Base-by-base conservation (phyloP, 2,797 vertebrate genomes). In the Euphonia xanthogaster region DNA sequence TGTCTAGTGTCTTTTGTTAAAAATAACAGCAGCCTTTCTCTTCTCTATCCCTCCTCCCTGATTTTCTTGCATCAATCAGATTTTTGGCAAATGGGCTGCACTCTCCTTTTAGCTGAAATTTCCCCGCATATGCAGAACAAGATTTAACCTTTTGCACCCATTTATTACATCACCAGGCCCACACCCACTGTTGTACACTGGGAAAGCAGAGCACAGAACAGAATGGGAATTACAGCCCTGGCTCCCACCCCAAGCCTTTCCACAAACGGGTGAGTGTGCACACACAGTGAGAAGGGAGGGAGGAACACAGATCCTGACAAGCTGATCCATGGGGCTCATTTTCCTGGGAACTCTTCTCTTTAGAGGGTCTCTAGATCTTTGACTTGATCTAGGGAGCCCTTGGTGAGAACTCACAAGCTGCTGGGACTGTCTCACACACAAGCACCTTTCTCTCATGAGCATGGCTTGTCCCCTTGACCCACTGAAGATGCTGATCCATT, bases 11-110 rank as follows among this genome's bases (percentile, higher is more conserved):
- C 90, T 94, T 96, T 96, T 96, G 75, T 88, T 83, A 74, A 88
- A 48, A 82, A 78, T 55, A 96, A 94, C 88, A 88, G 83, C 68
- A 94, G 86, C 79, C 76, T 95, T 94, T 96, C 82, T 96, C 67
- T 86, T 16, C 13, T 55, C 37, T 18, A 16, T 24, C 7, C 14
- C 45, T 80, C 50, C 68, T 93, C 71, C 65, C 53, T 7, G 12
- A 9, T 68, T 84, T 61, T 66, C 80, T 91, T 67, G 44, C 79
- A 90, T 82, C 88, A 94, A 83, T 92, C 91, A 89, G 75, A 93
- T 55, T 70, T 95, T 95, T 85, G 81, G 87, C 93, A 83, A 76
- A 81, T 25, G 17, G 66, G n/a, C 42, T 6, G 33, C 33, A 47
- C 20, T 39, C 86, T 95, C 31, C 48, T 74, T 61, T 77, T 44